Evolutionary conservation across 37 sponge, comb jelly and placozoan species (phyloP), one percentile per base, ranked within the genome.

Genomic region (Theonella swinhoei): DNA sequence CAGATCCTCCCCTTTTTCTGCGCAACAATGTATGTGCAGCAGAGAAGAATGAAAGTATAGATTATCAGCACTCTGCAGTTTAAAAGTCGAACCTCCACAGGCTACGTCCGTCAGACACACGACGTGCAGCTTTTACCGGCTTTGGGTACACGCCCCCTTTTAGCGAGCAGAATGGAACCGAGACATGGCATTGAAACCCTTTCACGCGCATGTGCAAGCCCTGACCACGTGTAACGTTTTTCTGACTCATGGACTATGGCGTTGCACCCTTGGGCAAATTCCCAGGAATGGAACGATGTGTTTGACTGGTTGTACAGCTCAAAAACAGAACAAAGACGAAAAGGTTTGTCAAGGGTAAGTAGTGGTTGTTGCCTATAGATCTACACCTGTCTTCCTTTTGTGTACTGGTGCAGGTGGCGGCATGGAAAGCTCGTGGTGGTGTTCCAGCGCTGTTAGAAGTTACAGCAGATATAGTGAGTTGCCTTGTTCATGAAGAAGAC

Each of bases 381-480:
- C 14, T 47, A 17, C 54, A 17, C 54, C 14, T 47, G 11, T 17
- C 54, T 47, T 14, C 7, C 14, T 47, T 47, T 14, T 14, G 54
- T 17, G 7, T 47, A 47, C 14, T 47, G 54, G 11, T 47, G 11
- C 14, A 47, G 54, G 54, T 47, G 42, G 78, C 78, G 7, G 89
- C 89, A 14, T 88, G 89, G 89, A 76, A 61, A 34, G 79, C 83
- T n/a, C 62, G 89, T 23, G 89, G 74, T 8, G 11, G 47, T 31
- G 62, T 88, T 0, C 89, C 89, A 0, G 28, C 82, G 24, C 41
- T 40, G 24, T 62, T 88, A 38, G 89, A 88, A 62, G n/a, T 72
- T 26, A 88, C 89, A 1, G 78, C 83, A 38, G 79, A 88, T 47
- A 68, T 88, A n/a, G 68, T 69, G 28, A 70, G 67, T 26, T 63